A percentile compares a stretch with the other conserved stretches of the same genome.
Conservation (phyloP, 2,113 vertebrate species). For the Actinemys pallida region DNA sequence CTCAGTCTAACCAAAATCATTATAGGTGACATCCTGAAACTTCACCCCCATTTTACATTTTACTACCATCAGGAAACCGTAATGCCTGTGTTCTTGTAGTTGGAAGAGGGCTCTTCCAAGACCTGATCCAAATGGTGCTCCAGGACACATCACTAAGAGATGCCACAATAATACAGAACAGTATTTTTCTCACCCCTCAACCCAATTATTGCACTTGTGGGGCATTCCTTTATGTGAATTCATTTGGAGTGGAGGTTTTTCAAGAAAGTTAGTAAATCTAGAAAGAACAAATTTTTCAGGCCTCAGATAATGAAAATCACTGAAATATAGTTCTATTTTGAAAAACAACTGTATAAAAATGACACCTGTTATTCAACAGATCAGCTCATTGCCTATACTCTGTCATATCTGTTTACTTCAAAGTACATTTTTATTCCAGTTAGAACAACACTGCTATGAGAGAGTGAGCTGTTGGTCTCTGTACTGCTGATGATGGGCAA, state of each 20-base stretch:
- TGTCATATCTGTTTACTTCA: too few species aligned
- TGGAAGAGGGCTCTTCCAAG: background rate
- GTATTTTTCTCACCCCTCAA: background rate
- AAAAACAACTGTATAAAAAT: too few species aligned
- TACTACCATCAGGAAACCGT: background rate
- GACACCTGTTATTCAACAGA: too few species aligned
- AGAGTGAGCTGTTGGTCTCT: background rate
- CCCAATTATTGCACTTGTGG: background rate
- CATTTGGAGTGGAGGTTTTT: background rate
- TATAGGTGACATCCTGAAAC: background rate
- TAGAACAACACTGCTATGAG: too few species aligned
- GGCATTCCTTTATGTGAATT: background rate
- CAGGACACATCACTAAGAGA: background rate
- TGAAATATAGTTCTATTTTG: too few species aligned
- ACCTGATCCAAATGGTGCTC: background rate
- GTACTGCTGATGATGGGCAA: background rate
- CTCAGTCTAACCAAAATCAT: background rate
- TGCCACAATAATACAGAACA: background rate
- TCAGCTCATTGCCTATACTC: too few species aligned
- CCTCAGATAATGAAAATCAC: too few species aligned
- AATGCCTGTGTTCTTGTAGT: background rate
- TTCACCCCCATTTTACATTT: background rate
- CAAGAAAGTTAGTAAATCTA: background rate
- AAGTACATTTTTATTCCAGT: too few species aligned
- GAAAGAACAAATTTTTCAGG: background rate